A percentile compares a stretch with the other conserved stretches of the same genome.
Conservation (phyloP, 2,888 invertebrate genomes). For the Mesodorylaimus sp. region DNA sequence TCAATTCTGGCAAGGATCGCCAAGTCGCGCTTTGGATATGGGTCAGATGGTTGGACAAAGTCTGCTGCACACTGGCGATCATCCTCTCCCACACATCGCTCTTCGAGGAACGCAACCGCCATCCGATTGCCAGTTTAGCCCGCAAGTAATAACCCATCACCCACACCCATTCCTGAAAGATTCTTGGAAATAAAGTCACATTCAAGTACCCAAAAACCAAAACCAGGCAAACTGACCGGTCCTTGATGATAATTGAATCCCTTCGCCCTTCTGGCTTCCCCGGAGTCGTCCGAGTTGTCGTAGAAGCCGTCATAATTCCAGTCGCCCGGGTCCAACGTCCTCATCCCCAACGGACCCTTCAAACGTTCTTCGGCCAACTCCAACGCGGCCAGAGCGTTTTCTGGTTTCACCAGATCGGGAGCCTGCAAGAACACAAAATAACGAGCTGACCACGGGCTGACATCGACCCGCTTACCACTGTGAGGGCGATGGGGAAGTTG, state of each 20-base stretch:
- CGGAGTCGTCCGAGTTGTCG: slow-evolving; percentile 70
- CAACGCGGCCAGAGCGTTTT: slow-evolving; percentile 69
- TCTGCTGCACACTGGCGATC: slow-evolving; percentile 38
- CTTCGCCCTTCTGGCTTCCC: slow-evolving; percentile 60
- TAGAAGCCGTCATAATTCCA: slow-evolving; percentile 84
- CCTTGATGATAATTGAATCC: slow-evolving; percentile 99
- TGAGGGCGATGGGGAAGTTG: slow-evolving; percentile 81
- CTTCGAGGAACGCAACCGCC: slow-evolving; percentile 34
- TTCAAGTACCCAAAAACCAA: slow-evolving; percentile 6
- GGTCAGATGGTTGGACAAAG: slow-evolving; percentile 52
- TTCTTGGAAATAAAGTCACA: slow-evolving; percentile 5
- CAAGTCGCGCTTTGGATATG: slow-evolving; percentile 55
- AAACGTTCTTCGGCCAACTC: slow-evolving; percentile 53
- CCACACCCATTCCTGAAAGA: slow-evolving; percentile 88
- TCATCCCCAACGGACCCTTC: slow-evolving; percentile 80
- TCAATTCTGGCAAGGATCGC: slow-evolving; percentile 87
- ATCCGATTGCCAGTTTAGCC: slow-evolving; percentile 64
- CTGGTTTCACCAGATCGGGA: slow-evolving; percentile 67
- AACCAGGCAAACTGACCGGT: slow-evolving; percentile 44
- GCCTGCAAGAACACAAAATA: slow-evolving; percentile 44
- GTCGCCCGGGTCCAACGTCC: slow-evolving; percentile 72
- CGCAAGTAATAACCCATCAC: slow-evolving; percentile 77
- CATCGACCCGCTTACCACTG: slow-evolving; percentile 44
- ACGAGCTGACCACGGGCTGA: no score
- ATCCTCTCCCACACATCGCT: slow-evolving; percentile 25